phyloP scores from a whole-genome alignment of 2,113 vertebrate genomes.

The Nymphicus hollandicus region DNA sequence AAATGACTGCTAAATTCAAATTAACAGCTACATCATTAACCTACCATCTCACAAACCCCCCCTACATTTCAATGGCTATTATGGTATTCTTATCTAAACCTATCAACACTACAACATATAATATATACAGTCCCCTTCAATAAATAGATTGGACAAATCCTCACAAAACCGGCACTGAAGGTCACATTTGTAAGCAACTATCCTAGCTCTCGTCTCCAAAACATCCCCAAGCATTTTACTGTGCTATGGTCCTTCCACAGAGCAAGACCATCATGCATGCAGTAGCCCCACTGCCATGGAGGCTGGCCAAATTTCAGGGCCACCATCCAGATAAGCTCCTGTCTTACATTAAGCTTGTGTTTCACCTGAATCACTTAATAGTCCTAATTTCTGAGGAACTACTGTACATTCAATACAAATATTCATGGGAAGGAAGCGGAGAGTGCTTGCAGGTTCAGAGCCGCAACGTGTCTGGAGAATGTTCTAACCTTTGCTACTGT shows the following conservation, averaged over 20 bases:
- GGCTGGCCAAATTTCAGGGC: not conserved
- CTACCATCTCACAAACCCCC: constrained; percentile 60
- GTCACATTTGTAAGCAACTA: not conserved
- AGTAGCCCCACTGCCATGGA: not conserved
- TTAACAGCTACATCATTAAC: constrained; percentile 76
- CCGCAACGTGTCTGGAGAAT: rapidly evolving
- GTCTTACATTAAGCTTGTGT: not conserved
- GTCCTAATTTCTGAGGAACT: not conserved
- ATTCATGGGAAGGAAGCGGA: not conserved
- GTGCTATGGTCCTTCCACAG: not conserved
- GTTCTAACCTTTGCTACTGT: not conserved
- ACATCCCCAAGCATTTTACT: not conserved
- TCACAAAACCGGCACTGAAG: not conserved
- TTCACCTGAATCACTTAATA: not conserved
- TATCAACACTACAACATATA: not conserved
- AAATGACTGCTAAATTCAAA: constrained; percentile 80
- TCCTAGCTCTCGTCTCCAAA: not conserved
- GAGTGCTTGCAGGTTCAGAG: not conserved
- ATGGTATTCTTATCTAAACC: constrained; percentile 61
- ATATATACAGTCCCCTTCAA: not conserved
- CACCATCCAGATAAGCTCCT: not conserved
- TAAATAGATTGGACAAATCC: not conserved
- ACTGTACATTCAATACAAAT: not conserved
- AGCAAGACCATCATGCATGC: not conserved
- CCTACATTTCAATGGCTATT: constrained; percentile 57